Evolutionary conservation across 2,888 invertebrate genomes (phyloP), one percentile per base, ranked within the genome.

Genomic region (Hirtodrosophila cameraria): DNA sequence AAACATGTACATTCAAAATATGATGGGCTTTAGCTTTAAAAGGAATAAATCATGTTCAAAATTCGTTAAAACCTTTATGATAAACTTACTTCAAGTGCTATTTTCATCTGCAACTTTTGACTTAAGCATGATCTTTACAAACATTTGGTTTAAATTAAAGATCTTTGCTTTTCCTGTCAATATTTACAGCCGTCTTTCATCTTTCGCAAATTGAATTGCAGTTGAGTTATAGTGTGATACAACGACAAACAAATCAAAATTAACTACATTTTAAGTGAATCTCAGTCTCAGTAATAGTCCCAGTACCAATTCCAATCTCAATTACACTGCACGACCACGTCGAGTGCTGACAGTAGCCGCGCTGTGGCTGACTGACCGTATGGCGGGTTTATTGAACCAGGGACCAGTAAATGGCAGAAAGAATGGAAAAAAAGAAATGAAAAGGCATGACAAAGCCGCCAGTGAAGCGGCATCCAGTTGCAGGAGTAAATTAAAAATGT

Each of bases 401-500:
- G 0, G 43, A 54, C 31, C 41, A 59, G 48, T 18, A 35, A 54
- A 33, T 35, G 49, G 42, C 27, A 39, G 43, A 5, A 11, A 15
- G 27, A 8, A 35, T 16, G 9, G 1, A 8, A 15, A 20, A 30
- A 31, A 23, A 59, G 31, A 41, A 6, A 27, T 27, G 43, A 20
- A 42, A 36, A 39, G 28, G 42, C 30, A 28, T 36, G 55, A 70
- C 60, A 70, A 65, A 61, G 61, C 53, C 41, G 33, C 18, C 58
- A 57, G 39, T 58, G 50, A 50, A 58, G 61, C 66, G 57, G 53
- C 57, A 58, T 39, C 45, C 54, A 61, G 64, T 60, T 60, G 62
- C 39, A 38, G 60, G 71, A 64, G 70, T 82, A 78, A 79, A 79
- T 79, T 82, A 82, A 82, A 79, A 79, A 79, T 78, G 79, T 73